Conservation (phyloP, 2,113 vertebrate species). For the Myotis brandtii region DNA sequence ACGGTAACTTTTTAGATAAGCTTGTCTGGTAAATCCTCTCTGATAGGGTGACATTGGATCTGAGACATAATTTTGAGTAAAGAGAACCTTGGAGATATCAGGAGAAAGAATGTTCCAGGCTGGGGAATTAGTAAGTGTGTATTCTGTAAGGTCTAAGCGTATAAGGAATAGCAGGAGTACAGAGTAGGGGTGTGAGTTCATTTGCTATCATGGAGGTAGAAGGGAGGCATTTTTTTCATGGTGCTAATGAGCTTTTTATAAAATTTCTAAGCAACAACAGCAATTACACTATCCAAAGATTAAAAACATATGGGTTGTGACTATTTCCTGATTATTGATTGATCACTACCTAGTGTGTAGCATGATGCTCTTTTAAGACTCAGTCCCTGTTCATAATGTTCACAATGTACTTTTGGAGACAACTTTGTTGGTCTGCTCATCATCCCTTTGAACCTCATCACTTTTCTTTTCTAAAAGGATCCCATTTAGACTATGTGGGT, state of each 20-base stretch:
- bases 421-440: neutral
- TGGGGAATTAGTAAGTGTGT: neutral
- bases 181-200: neutral
- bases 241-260: neutral
- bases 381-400: neutral
- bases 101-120: neutral
- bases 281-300: neutral
- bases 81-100: neutral
- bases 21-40: neutral
- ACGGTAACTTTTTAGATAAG: neutral
- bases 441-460: neutral
- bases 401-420: neutral
- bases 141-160: neutral
- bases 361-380: conserved; percentile 17
- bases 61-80: neutral
- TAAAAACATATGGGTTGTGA: neutral
- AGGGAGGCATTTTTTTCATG: neutral
- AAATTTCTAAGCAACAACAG: neutral
- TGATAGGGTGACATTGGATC: neutral
- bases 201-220: neutral
- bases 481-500: neutral
- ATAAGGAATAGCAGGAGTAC: neutral
- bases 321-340: neutral
- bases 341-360: neutral
- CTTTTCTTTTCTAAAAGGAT: conserved; percentile 12